Percentiles rank a stretch among this genome's conserved stretches.
These are phyloP conservation scores for Beaufortia kweichowensis DNA, from an alignment of 2,113 vertebrate genomes.

Conservation along the genomic window DNA sequence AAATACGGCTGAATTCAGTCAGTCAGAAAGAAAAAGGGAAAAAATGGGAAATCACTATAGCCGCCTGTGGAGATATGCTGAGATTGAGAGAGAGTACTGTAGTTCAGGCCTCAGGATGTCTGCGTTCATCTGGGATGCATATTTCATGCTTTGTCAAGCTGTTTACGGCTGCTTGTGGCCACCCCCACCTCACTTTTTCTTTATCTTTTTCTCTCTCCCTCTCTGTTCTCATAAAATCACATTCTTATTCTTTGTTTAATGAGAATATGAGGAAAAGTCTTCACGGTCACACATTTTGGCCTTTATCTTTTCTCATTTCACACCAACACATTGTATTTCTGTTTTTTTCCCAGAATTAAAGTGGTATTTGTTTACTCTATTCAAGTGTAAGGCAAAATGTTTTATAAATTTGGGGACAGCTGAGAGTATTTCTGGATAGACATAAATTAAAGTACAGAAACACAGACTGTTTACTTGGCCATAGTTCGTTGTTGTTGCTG, in stretches of 20 bases:
- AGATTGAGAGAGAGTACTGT: constrained; percentile 29
- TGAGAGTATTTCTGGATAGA: neutral
- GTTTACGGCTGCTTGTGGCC: constrained; percentile 36
- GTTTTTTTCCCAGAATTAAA: too few species aligned
- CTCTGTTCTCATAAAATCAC: neutral
- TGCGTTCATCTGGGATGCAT: constrained; percentile 36
- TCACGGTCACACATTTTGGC: neutral
- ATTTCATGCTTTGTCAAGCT: constrained; percentile 48
- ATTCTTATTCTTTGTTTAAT: neutral
- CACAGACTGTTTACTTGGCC: too few species aligned
- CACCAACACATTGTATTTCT: neutral
- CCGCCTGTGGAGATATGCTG: constrained; percentile 19
- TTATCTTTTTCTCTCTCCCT: constrained; percentile 4
- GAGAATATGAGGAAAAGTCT: neutral
- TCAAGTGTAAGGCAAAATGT: too few species aligned
- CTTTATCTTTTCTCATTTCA: neutral
- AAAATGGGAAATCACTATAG: constrained; percentile 12
- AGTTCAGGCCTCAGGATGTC: constrained; percentile 38
- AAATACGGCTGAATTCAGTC: constrained; percentile 17
- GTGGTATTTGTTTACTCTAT: too few species aligned
- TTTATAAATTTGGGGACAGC: constrained; percentile 7
- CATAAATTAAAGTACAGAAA: neutral
- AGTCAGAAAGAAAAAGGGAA: constrained; percentile 3
- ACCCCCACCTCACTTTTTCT: constrained; percentile 5
- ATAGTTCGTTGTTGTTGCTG: too few species aligned